Base-by-base conservation (phyloP, 2,113 vertebrate genomes). In the Pomatostomus ruficeps region DNA sequence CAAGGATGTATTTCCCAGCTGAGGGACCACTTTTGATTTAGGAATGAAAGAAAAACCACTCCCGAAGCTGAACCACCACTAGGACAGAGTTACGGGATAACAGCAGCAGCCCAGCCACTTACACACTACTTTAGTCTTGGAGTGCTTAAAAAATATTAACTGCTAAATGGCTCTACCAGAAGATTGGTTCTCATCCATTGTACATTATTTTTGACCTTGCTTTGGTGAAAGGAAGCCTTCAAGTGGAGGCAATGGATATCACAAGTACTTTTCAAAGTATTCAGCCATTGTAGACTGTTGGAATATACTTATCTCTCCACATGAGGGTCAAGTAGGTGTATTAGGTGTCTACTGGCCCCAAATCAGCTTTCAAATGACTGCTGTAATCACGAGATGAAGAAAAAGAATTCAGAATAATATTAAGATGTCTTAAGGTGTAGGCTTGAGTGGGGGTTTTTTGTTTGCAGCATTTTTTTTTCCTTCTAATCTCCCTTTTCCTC, bases 391-490 rank as follows among this genome's bases (percentile, higher is more conserved):
- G 49, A 72, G 36, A 49, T 54, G 10, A 76, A 68, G 51, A 74
- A 78, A 11, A 85, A 78, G 2, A 72, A 45, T 65, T 68, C 14
- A 68, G 52, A 65, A 78, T n/a, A 20, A 26, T 67, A 43, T 38
- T 21, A 63, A 57, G 28, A 35, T 36, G 7, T 45, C 14, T 89
- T 55, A 65, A 82, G 15, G 12, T 57, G 4, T 75, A 70, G 48
- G 13, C 4, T 5, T 54, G 8, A 3, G 12, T 40, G 11, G 1
- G 0, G 0, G 3, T 51, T 59, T 67, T 43, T 25, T 11, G 5
- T 23, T 48, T 24, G 48, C 20, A 20, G 16, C 9, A 40, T 46
- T 18, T 52, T 28, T 52, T 72, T 9, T 13, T 28, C 20, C 10
- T 59, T 59, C 11, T 43, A 14, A 35, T 76, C 4, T 80, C 13